Evolutionary conservation across 2,113 vertebrate species (phyloP).

Genomic region (Lepus timidus): DNA sequence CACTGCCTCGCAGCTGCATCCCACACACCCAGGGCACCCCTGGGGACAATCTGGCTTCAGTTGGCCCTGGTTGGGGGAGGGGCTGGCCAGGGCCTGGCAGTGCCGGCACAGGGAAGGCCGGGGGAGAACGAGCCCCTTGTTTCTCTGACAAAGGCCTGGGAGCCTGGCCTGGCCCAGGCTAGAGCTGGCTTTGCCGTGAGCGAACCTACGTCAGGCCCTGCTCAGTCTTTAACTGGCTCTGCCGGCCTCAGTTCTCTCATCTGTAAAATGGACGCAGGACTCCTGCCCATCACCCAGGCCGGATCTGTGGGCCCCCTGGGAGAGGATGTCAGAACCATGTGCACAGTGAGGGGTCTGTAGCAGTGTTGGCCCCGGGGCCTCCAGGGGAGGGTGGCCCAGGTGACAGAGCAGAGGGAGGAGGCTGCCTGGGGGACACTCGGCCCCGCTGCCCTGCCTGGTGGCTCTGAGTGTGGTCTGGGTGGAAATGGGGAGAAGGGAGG

Average conservation of each 20-base stretch:
- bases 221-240: background rate
- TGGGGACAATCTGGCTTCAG: conserved; percentile 82
- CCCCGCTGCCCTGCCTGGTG: background rate
- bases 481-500: background rate
- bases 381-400: no score
- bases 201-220: background rate
- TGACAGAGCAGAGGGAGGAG: background rate
- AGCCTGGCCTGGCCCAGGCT: background rate
- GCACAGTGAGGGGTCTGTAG: fast-evolving
- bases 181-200: background rate
- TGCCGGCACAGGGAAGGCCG: background rate
- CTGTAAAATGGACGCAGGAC: background rate
- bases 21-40: background rate
- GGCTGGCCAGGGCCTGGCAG: conserved; percentile 59
- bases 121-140: conserved; percentile 83
- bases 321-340: background rate
- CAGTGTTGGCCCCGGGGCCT: no score
- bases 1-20: background rate
- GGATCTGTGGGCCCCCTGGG: background rate
- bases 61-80: conserved; percentile 19
- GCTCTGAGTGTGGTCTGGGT: background rate
- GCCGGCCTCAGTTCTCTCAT: background rate
- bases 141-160: conserved; percentile 83
- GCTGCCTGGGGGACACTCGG: background rate
- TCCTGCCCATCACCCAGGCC: fast-evolving